Evolutionary conservation across 2,888 invertebrate species (phyloP), one percentile per base, ranked within the genome.

Genomic region (Schizaphis graminum): DNA sequence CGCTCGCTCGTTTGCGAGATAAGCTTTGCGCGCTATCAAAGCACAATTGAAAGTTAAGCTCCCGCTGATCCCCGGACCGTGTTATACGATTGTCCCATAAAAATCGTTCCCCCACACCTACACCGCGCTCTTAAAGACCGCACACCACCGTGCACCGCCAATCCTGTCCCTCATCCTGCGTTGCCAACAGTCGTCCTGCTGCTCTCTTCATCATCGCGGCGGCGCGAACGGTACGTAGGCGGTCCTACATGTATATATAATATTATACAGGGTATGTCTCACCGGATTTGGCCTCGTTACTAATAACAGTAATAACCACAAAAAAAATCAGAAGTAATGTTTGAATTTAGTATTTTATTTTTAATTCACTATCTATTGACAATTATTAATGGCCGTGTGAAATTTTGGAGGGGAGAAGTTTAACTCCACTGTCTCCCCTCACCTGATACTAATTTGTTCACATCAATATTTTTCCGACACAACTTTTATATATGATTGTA

Each of bases 41-140:
- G 90, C 90, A 85, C 95, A 94, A 94, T 94, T 95, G 94, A 94
- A 94, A 95, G 92, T 94, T 94, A 94, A 94, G 95, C 95, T 89
- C 88, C 88, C 56, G 53, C 67, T 91, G 93, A 94, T 91, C 93
- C 90, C 67, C 41, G 94, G 94, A 94, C 94, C 90, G 93, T 90
- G 93, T 90, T 86, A 86, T 44, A 61, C 93, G 93, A 93, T 93
- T 90, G 89, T 93, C 90, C 35, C 93, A 85, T 90, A 89, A 89
- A 93, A 93, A 89, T 53, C 56, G n/a, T 21, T 21, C 49, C 49
- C 53, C 77, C 11, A 61, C 26, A 24, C 49, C 24, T n/a, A 24
- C 86, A 28, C 87, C 47, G 35, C 87, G 7, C n/a, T 35, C 67
- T 67, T 67, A 67, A n/a, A 35, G 67, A 67, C 26, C 21, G 26